Percentiles rank a stretch among this genome's conserved stretches.
phyloP scores from a whole-genome alignment of 2,888 invertebrate genomes.

The Volucella inflata region DNA sequence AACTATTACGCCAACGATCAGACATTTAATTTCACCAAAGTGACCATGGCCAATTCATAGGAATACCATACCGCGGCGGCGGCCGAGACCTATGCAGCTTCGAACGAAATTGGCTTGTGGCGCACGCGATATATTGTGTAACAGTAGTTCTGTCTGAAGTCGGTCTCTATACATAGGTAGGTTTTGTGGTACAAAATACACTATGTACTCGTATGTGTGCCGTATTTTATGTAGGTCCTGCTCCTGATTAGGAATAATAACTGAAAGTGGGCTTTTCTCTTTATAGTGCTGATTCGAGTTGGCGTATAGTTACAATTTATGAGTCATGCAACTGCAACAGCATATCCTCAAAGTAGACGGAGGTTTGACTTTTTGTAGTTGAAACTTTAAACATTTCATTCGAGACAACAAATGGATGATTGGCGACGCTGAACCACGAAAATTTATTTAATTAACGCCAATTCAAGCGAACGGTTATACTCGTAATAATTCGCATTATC shows the following conservation, averaged over 20 bases:
- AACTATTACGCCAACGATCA: conserved; percentile 60
- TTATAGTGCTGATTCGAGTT: neutral
- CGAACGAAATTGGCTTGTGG: conserved; percentile 55
- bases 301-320: conserved; percentile 23
- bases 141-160: conserved; percentile 63
- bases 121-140: conserved; percentile 70
- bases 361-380: conserved; percentile 9
- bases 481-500: conserved; percentile 72
- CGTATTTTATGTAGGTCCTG: conserved; percentile 40
- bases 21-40: conserved; percentile 51
- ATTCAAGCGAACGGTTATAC: conserved; percentile 50
- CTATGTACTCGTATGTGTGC: conserved; percentile 17
- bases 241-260: conserved; percentile 49
- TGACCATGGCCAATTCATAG: conserved; percentile 10
- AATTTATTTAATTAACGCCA: conserved; percentile 73
- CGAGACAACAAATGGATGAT: conserved; percentile 37
- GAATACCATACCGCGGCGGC: too few species aligned
- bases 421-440: conserved; percentile 65
- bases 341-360: conserved; percentile 51
- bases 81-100: neutral
- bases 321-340: conserved; percentile 58
- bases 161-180: conserved; percentile 36
- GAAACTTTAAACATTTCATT: neutral
- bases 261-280: conserved; percentile 5
- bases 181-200: neutral